phyloP scores from a whole-genome alignment of 2,797 vertebrate genomes.

The Chaetodon trifasciatus region DNA sequence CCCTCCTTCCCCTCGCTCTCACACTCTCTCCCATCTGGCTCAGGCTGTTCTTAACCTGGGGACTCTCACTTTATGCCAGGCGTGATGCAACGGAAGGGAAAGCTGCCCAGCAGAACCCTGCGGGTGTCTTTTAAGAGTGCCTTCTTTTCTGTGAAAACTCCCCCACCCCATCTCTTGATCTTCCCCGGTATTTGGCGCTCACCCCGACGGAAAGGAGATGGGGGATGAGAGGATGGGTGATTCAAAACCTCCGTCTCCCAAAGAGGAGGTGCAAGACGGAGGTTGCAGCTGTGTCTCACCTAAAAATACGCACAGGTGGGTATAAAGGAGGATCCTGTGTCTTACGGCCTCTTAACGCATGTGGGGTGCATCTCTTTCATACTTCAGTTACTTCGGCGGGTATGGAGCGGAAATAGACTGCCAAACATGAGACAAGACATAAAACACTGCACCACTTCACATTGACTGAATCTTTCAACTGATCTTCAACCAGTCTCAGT shows the following conservation, averaged over 20 bases:
- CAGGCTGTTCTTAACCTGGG: slow-evolving; percentile 79
- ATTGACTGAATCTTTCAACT: slow-evolving; percentile 24
- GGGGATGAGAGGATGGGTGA: slow-evolving; percentile 48
- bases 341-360: background rate
- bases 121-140: slow-evolving; percentile 67
- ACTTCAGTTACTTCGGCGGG: slow-evolving; percentile 8
- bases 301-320: background rate
- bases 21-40: slow-evolving; percentile 72
- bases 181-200: slow-evolving; percentile 51
- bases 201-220: slow-evolving; percentile 30
- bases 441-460: slow-evolving; percentile 21
- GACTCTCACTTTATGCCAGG: slow-evolving; percentile 73
- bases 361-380: background rate
- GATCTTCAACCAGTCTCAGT: slow-evolving; percentile 23
- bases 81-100: slow-evolving; percentile 84
- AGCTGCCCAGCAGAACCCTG: slow-evolving; percentile 75
- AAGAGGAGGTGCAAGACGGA: slow-evolving; percentile 31
- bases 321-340: slow-evolving; percentile 17
- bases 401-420: slow-evolving; percentile 35
- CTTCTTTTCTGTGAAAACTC: slow-evolving; percentile 56
- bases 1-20: slow-evolving; percentile 10
- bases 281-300: slow-evolving; percentile 37
- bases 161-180: slow-evolving; percentile 64
- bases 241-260: slow-evolving; percentile 43
- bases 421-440: slow-evolving; percentile 11